These are phyloP conservation scores for Diacarnus erythraeanus DNA, from an alignment of 37 sponge, comb jelly and placozoan genomes.

Conservation along the genomic window DNA sequence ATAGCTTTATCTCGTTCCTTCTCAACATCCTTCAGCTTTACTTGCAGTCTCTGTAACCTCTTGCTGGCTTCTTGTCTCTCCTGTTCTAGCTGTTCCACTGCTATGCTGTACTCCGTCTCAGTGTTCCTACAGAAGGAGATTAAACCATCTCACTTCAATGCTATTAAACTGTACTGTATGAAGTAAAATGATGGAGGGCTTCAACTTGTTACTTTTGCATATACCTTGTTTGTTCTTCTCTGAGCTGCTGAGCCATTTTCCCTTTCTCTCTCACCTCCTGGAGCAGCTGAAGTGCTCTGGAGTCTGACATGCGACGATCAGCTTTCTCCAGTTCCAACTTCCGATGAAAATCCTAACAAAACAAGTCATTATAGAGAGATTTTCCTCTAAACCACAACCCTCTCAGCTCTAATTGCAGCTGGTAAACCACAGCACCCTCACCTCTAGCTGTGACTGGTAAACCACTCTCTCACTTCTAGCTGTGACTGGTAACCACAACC, in stretches of 20 bases:
- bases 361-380: not conserved
- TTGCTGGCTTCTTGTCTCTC: slow-evolving; percentile 50
- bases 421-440: not conserved
- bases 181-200: not conserved
- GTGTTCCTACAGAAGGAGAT: slow-evolving; percentile 1
- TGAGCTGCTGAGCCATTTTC: slow-evolving; percentile 35
- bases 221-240: slow-evolving; percentile 55
- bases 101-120: slow-evolving; percentile 24
- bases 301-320: slow-evolving; percentile 48
- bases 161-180: not conserved
- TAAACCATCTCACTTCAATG: not conserved
- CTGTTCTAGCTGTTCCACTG: slow-evolving; percentile 61
- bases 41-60: slow-evolving; percentile 45
- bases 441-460: slow-evolving; percentile 59
- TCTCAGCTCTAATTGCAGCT: no score
- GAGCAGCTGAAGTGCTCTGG: slow-evolving; percentile 63
- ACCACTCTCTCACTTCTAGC: slow-evolving; percentile 60
- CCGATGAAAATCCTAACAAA: slow-evolving; percentile 59
- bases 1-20: slow-evolving; percentile 24
- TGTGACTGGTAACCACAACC: no score
- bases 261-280: slow-evolving; percentile 67
- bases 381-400: not conserved
- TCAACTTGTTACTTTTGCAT: not conserved
- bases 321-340: slow-evolving; percentile 66
- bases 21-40: slow-evolving; percentile 46